Evolutionary conservation across 2,113 vertebrate genomes (phyloP).

Genomic region (Shinisaurus crocodilurus): DNA sequence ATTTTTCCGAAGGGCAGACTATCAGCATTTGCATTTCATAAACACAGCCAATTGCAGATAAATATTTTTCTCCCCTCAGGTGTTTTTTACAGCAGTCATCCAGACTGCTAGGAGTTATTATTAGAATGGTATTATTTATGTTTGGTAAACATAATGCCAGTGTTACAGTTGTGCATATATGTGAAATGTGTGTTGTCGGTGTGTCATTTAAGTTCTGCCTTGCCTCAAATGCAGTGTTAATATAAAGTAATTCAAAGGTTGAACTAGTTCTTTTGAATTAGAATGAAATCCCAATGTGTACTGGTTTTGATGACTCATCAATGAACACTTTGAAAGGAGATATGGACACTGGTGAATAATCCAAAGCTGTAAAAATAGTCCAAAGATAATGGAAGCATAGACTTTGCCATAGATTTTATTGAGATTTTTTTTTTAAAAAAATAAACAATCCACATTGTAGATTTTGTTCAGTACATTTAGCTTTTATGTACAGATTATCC

Average conservation of each 20-base stretch:
- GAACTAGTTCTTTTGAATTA: background rate
- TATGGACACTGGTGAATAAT: background rate
- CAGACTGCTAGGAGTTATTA: slow-evolving; percentile 40
- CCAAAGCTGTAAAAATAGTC: background rate
- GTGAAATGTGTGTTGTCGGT: slow-evolving; percentile 9
- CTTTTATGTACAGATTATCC: background rate
- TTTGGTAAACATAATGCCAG: background rate
- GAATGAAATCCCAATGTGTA: background rate
- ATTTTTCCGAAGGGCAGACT: slow-evolving; percentile 68
- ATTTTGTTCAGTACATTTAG: background rate
- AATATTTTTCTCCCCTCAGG: slow-evolving; percentile 55
- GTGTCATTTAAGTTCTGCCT: fast-evolving
- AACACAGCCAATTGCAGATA: slow-evolving; percentile 70
- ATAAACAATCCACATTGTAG: background rate
- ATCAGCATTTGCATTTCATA: slow-evolving; percentile 80
- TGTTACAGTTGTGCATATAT: background rate
- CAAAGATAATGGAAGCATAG: background rate
- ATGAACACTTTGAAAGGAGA: background rate
- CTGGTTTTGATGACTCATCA: background rate
- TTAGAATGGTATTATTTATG: slow-evolving; percentile 45
- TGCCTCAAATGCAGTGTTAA: background rate
- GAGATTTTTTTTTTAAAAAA: background rate
- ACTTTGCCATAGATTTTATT: background rate
- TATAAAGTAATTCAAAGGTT: background rate
- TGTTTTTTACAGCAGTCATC: slow-evolving; percentile 65